phyloP scores from a whole-genome alignment of 1,140 invertebrate genomes.

The Brachystomella parvula region DNA sequence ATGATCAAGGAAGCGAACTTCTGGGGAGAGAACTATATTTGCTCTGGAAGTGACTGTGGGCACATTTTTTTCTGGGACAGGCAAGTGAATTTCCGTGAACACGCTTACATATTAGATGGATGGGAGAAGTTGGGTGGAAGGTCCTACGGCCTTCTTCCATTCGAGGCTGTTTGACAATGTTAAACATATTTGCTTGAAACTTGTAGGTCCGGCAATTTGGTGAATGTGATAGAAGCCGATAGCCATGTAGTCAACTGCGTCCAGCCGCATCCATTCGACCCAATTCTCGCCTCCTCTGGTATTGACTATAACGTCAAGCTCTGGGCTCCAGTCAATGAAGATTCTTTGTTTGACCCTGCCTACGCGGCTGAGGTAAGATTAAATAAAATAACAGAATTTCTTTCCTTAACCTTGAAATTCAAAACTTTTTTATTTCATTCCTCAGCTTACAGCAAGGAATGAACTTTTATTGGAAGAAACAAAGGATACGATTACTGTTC shows the following conservation, averaged over 20 bases:
- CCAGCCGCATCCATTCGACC: slow-evolving; percentile 73
- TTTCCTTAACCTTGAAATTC: too few species aligned
- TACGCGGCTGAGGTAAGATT: slow-evolving; percentile 60
- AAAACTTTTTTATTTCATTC: slow-evolving; percentile 38
- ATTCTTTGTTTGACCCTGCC: slow-evolving; percentile 54
- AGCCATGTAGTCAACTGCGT: slow-evolving; percentile 79
- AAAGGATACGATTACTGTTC: slow-evolving; percentile 79
- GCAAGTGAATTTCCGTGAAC: too few species aligned
- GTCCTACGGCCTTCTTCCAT: too few species aligned
- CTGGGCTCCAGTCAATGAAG: slow-evolving; percentile 61
- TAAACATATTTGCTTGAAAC: too few species aligned
- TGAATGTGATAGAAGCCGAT: slow-evolving; percentile 66
- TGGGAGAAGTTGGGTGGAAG: too few species aligned
- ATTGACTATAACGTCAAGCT: slow-evolving; percentile 86
- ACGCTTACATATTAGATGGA: too few species aligned
- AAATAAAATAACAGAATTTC: neutral
- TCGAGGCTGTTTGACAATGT: too few species aligned
- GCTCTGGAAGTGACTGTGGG: slow-evolving; percentile 80
- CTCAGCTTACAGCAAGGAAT: slow-evolving; percentile 70
- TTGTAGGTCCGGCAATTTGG: slow-evolving; percentile 48
- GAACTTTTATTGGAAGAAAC: slow-evolving; percentile 82
- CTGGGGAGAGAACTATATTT: slow-evolving; percentile 73
- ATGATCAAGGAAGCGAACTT: slow-evolving; percentile 87
- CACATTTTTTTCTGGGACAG: slow-evolving; percentile 65
- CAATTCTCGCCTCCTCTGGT: slow-evolving; percentile 74